Percentiles rank a stretch among this genome's conserved stretches.
phyloP scores from a whole-genome alignment of 2,888 invertebrate genomes.

The Nephrotoma flavescens region DNA sequence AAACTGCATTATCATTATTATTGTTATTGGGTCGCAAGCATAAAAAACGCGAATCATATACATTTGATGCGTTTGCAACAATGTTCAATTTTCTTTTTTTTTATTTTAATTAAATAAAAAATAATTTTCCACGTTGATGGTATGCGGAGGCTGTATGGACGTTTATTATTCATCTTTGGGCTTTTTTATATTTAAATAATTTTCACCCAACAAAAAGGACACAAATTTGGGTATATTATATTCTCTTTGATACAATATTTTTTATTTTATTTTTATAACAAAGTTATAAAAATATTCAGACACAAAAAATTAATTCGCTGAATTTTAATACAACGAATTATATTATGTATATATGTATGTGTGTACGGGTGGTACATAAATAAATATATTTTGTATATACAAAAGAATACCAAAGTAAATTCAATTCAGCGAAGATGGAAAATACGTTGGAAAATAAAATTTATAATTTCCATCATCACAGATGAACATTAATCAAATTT shows the following conservation, averaged over 20 bases:
- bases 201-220: not conserved
- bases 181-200: not conserved
- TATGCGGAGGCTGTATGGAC: not conserved
- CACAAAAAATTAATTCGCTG: not conserved
- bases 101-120: not conserved
- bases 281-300: not conserved
- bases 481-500: constrained; percentile 3
- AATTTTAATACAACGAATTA: not conserved
- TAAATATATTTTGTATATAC: not conserved
- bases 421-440: not conserved
- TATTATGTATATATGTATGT: not conserved
- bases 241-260: not conserved
- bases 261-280: not conserved
- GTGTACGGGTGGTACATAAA: not conserved
- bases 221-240: not conserved
- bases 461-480: constrained; percentile 1
- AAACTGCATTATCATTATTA: not conserved
- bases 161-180: not conserved
- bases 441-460: not conserved
- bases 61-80: not conserved
- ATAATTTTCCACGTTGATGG: not conserved
- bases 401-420: not conserved
- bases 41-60: not conserved
- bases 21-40: not conserved
- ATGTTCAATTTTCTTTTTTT: not conserved